Conservation (phyloP, 1,140 invertebrate species). For the Microplitis demolitor region DNA sequence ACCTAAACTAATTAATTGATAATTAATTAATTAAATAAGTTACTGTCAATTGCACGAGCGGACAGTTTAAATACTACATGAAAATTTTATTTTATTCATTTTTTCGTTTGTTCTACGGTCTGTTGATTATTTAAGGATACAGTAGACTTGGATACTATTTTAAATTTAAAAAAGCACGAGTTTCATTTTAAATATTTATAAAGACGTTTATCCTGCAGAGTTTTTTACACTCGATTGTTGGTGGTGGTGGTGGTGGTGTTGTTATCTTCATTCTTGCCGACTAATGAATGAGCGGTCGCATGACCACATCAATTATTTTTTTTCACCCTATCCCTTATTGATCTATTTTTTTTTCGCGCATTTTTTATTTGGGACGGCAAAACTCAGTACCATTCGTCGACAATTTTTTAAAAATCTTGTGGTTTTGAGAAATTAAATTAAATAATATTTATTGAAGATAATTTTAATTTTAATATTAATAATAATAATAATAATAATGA, state of each 20-base stretch:
- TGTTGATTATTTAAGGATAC: background rate
- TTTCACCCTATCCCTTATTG: conserved; percentile 28
- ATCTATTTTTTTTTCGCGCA: conserved; percentile 21
- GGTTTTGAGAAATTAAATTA: background rate
- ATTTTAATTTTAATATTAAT: background rate
- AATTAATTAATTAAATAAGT: no score
- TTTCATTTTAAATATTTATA: background rate
- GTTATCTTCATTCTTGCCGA: background rate
- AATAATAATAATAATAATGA: background rate
- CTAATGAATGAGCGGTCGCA: background rate
- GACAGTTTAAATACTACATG: no score
- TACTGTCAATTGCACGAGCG: no score
- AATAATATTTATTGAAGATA: background rate
- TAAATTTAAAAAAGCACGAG: background rate
- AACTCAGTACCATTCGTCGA: conserved; percentile 61
- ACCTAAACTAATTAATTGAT: no score
- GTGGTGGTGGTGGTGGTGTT: background rate
- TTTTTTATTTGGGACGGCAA: conserved; percentile 52
- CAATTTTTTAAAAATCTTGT: conserved; percentile 41
- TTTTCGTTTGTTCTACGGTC: no score
- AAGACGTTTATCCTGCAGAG: background rate
- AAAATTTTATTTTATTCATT: no score
- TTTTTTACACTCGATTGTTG: background rate
- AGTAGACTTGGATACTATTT: background rate
- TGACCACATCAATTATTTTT: conserved; percentile 1